Evolutionary conservation across 30 jellyfish, hydroid and myxozoan species (phyloP), one percentile per base, ranked within the genome.

Genomic region (Haliclystus octoradiatus): DNA sequence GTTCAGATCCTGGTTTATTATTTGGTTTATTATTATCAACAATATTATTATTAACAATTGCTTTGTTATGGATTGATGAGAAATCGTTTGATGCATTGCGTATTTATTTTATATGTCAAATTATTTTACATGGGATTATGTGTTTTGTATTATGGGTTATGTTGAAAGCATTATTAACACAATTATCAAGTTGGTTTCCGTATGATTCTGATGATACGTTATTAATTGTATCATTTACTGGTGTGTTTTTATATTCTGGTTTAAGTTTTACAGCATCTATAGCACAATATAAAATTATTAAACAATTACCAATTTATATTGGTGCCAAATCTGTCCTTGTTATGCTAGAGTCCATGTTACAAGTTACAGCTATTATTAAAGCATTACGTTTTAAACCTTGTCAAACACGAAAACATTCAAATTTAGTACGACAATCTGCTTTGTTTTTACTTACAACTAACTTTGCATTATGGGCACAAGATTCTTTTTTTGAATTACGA

Each of bases 401-500:
- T 29, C 80, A 53, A 27, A 69, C 75, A 3, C 88, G 92, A 22
- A 57, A 76, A 7, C 72, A 69, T 27, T 65, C 89, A 28, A 88
- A 86, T 60, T 23, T 86, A 5, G 93, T 86, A 63, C 53, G 94
- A 23, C 96, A 86, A 57, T 66, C 90, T 28, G 85, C 94, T 19
- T 75, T 86, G 31, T 86, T 86, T 75, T 72, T 86, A 28, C 46
- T 86, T 19, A 79, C 96, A 28, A 79, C 96, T 27, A 86, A 86
- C 68, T 22, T 86, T 49, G 96, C 96, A 3, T 72, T 86, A 32
- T 86, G 96, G 96, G 87, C 91, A 24, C 96, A 86, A 70, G 96
- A 86, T 71, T 86, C 96, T 1, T 86, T 86, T 71, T 86, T 70
- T 68, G 96, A 86, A 53, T 66, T 86, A 49, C 94, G 96, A 0